A percentile compares a stretch with the other conserved stretches of the same genome.
phyloP scores from a whole-genome alignment of 2,113 vertebrate genomes.

The Puffinus mauretanicus region DNA sequence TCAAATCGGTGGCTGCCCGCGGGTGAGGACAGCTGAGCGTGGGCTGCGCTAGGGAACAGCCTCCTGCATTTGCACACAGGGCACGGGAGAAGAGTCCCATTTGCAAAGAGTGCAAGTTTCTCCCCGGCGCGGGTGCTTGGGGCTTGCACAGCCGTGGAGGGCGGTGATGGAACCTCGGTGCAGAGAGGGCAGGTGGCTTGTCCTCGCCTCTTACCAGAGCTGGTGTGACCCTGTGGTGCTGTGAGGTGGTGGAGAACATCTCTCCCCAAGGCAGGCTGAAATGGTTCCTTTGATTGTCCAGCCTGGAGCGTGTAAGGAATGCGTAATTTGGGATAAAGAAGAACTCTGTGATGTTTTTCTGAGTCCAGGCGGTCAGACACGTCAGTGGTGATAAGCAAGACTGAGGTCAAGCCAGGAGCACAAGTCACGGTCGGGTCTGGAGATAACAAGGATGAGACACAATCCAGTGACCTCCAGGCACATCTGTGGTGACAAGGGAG shows the following conservation, averaged over 20 bases:
- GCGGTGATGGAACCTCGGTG: accelerated
- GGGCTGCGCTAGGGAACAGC: neutral
- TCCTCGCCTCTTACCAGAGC: neutral
- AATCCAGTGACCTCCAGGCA: neutral
- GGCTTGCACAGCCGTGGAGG: accelerated
- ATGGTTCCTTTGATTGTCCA: neutral
- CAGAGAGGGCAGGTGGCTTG: neutral
- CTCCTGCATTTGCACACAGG: accelerated
- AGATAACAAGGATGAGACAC: neutral
- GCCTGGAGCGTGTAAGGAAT: neutral
- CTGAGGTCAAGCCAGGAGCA: neutral
- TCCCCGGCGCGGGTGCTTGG: neutral
- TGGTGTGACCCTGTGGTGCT: neutral
- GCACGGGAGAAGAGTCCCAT: no score
- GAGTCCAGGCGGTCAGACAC: accelerated
- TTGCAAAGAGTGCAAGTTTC: neutral
- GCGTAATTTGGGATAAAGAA: neutral
- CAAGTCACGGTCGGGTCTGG: neutral
- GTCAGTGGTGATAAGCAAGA: neutral
- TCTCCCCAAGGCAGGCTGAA: neutral
- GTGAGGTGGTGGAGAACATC: neutral
- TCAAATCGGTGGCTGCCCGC: neutral
- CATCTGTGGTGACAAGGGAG: neutral
- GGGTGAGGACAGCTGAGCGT: neutral
- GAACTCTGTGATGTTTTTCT: neutral